Percentiles rank a stretch among this genome's conserved stretches.
These are phyloP conservation scores for Pteropus alecto DNA, from an alignment of 2,113 vertebrate species.

Conservation along the genomic window DNA sequence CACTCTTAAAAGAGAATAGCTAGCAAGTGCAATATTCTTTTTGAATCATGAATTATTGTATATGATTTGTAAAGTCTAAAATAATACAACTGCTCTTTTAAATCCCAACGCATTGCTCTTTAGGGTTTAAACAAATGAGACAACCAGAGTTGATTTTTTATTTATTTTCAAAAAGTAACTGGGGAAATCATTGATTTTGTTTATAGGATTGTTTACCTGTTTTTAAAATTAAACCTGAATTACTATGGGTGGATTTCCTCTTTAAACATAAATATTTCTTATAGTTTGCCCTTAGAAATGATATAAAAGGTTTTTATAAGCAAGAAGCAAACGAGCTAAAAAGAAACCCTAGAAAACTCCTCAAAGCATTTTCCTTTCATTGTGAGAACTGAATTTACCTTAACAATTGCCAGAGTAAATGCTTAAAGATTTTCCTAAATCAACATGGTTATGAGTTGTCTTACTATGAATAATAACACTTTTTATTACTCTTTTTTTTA, in stretches of 20 bases:
- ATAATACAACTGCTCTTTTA: constrained; percentile 20
- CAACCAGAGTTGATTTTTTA: constrained; percentile 24
- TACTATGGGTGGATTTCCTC: constrained; percentile 20
- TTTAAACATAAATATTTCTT: constrained; percentile 47
- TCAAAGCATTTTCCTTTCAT: constrained; percentile 35
- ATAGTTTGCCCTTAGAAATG: constrained; percentile 33
- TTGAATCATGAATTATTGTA: not conserved
- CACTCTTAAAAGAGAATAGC: not conserved
- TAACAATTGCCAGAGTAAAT: not conserved
- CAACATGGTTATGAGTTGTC: constrained; percentile 23
- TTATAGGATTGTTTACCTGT: constrained; percentile 27
- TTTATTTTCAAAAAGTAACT: constrained; percentile 32
- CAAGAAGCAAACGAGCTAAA: constrained; percentile 31
- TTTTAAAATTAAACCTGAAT: constrained; percentile 43
- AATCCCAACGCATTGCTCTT: not conserved
- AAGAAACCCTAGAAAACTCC: not conserved
- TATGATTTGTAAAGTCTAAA: constrained; percentile 30
- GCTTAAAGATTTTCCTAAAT: constrained; percentile 54
- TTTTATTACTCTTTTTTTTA: constrained; percentile 47
- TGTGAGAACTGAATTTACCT: constrained; percentile 28
- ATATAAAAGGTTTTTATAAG: constrained; percentile 5
- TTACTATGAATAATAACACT: constrained; percentile 61
- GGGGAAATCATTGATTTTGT: constrained; percentile 53
- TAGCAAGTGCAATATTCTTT: not conserved
- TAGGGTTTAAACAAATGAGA: not conserved